Conservation (phyloP, 2,888 invertebrate species). For the Callimorpha dominula region DNA sequence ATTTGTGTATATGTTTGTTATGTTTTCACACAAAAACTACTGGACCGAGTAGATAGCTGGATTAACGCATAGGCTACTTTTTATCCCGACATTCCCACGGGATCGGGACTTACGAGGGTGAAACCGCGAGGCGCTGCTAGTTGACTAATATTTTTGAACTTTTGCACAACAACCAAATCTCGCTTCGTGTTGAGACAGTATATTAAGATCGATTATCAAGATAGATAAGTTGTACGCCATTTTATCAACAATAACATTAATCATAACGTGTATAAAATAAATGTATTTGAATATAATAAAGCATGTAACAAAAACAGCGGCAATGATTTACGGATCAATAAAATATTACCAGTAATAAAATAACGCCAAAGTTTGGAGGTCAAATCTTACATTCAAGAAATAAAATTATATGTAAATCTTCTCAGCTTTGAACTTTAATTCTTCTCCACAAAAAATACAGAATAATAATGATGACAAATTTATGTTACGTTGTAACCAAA, state of each 20-base stretch:
- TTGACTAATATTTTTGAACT: not conserved
- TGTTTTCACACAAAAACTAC: too few relatives aligned
- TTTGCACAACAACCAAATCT: not conserved
- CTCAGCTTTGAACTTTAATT: conserved; percentile 39
- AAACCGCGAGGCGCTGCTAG: too few relatives aligned
- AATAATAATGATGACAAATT: conserved; percentile 29
- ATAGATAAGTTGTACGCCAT: conserved; percentile 9
- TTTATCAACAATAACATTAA: conserved; percentile 17
- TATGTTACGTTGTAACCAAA: too few relatives aligned
- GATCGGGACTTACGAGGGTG: too few relatives aligned
- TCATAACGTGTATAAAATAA: conserved; percentile 15
- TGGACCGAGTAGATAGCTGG: too few relatives aligned
- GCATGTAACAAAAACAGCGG: not conserved
- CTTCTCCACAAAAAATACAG: conserved; percentile 29
- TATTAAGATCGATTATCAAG: not conserved
- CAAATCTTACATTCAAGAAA: conserved; percentile 15
- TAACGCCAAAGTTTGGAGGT: conserved; percentile 24
- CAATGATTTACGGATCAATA: conserved; percentile 23
- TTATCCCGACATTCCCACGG: too few relatives aligned
- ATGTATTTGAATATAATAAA: conserved; percentile 7
- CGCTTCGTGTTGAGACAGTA: not conserved
- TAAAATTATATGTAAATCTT: conserved; percentile 26
- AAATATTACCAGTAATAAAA: conserved; percentile 24
- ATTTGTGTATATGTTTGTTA: too few relatives aligned
- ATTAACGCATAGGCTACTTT: too few relatives aligned